Evolutionary conservation across 2,888 invertebrate species (phyloP), one percentile per base, ranked within the genome.

Genomic region (Gandaritis pyraliata): DNA sequence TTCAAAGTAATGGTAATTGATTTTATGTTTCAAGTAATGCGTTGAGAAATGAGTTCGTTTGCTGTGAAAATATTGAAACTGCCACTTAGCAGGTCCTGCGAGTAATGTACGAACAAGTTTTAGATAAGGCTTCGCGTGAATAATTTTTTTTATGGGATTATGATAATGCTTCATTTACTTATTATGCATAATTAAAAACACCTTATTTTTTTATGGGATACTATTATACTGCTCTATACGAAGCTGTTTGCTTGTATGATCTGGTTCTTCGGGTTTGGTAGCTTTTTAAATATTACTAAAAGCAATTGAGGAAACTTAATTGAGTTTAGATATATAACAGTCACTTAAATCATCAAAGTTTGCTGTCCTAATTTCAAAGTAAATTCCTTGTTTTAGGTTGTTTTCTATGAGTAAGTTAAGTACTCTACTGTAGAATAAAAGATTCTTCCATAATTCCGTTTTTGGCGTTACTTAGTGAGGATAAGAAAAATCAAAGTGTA

Each of bases 1-100:
- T 82, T 79, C 76, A 80, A 82, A 81, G 81, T 82, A 86, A 86
- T 85, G 78, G 80, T 85, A 84, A 87, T 87, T 88, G 86, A 87
- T 87, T 85, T 79, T 78, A 77, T 80, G 82, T 81, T 80, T 78
- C 74, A 76, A 74, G 72, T 71, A 76, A 78, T 69, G 67, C 64
- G 63, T 72, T 76, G 75, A 75, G 72, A 71, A 74, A 76, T 75
- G 70, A 70, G 72, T 69, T 68, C 56, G 67, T 69, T 67, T 68
- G 52, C 66, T 49, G 61, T 58, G 51, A 62, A 67, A 66, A 66
- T 67, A 67, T 58, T 65, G 65, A 56, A 63, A 61, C 59, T 57
- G 65, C 66, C 68, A 61, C 67, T 66, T 47, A 66, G 61, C 63
- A 65, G 64, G 62, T 54, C 64, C 63, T 33, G 50, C 50, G 54